A percentile compares a stretch with the other conserved stretches of the same genome.
Evolutionary conservation across 1,140 invertebrate species (phyloP).

Genomic region (Colletes latitarsis): DNA sequence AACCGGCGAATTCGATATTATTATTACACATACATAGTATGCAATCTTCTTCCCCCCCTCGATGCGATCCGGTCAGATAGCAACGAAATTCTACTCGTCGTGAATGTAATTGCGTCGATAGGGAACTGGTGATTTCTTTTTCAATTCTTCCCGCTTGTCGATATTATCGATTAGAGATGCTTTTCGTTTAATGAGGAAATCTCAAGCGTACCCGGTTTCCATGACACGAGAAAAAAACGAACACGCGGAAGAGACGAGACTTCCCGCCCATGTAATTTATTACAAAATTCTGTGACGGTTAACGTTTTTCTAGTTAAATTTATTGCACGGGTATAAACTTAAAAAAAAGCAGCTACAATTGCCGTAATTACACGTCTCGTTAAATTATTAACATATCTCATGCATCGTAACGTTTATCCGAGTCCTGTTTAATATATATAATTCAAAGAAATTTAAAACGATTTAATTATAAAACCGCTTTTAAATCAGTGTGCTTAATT

Average conservation of each 20-base stretch:
- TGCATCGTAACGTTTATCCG: too few relatives aligned
- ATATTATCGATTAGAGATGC: constrained; percentile 11
- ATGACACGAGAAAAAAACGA: neutral
- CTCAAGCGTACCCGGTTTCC: neutral
- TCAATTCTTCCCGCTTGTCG: constrained; percentile 14
- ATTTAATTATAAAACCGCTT: too few relatives aligned
- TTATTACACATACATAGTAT: neutral
- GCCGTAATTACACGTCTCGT: too few relatives aligned
- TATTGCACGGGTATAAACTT: too few relatives aligned
- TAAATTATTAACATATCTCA: too few relatives aligned
- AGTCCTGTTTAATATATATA: too few relatives aligned
- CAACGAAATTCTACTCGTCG: constrained; percentile 6
- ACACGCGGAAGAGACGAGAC: neutral
- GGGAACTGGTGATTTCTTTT: constrained; percentile 11
- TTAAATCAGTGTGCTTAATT: too few relatives aligned
- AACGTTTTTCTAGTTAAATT: too few relatives aligned
- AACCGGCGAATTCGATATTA: constrained; percentile 2
- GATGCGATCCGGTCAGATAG: constrained; percentile 17
- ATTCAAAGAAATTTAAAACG: too few relatives aligned
- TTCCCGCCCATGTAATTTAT: too few relatives aligned
- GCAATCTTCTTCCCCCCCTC: constrained; percentile 7
- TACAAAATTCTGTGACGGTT: too few relatives aligned
- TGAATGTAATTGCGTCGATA: constrained; percentile 29
- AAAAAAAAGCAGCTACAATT: too few relatives aligned
- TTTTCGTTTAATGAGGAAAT: neutral